Evolutionary conservation across 2,888 invertebrate genomes (phyloP).

Genomic region (Leptinotarsa peninsularis): DNA sequence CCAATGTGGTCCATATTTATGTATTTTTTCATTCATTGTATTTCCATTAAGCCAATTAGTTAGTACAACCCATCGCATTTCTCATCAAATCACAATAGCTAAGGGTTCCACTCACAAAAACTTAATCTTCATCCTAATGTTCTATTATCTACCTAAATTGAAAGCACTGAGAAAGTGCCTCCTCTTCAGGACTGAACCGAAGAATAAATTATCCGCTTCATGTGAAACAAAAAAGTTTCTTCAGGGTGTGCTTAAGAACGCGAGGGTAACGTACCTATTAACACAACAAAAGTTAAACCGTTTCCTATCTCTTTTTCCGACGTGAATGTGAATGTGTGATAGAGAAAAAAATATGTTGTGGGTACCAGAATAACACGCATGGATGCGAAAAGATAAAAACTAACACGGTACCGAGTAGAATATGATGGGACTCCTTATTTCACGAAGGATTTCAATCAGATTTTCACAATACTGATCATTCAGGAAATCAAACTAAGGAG

Average conservation of each 20-base stretch:
- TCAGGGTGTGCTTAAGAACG: neutral
- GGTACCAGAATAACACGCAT: slow-evolving; percentile 7
- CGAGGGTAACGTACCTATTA: slow-evolving; percentile 31
- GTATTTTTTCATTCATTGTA: neutral
- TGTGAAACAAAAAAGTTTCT: slow-evolving; percentile 3
- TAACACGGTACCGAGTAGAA: neutral
- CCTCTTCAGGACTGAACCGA: slow-evolving; percentile 1
- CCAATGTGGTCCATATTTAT: too few species aligned
- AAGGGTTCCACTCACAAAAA: neutral
- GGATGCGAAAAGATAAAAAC: neutral
- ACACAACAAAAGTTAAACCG: slow-evolving; percentile 48
- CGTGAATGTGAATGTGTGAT: neutral
- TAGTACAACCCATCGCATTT: slow-evolving; percentile 5
- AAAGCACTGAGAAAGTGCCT: slow-evolving; percentile 7
- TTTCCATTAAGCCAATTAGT: slow-evolving; percentile 17
- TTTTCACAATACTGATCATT: too few species aligned
- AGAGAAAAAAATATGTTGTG: slow-evolving; percentile 10
- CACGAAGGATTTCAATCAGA: too few species aligned
- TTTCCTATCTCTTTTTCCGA: slow-evolving; percentile 42
- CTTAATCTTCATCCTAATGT: neutral
- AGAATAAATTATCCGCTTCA: slow-evolving; percentile 11
- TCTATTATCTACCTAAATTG: slow-evolving; percentile 2
- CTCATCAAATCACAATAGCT: slow-evolving; percentile 6
- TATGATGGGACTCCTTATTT: neutral
- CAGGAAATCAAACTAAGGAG: too few species aligned